Base-by-base conservation (phyloP, 2,113 vertebrate genomes). In the Gnathonemus echidnorhynchus region DNA sequence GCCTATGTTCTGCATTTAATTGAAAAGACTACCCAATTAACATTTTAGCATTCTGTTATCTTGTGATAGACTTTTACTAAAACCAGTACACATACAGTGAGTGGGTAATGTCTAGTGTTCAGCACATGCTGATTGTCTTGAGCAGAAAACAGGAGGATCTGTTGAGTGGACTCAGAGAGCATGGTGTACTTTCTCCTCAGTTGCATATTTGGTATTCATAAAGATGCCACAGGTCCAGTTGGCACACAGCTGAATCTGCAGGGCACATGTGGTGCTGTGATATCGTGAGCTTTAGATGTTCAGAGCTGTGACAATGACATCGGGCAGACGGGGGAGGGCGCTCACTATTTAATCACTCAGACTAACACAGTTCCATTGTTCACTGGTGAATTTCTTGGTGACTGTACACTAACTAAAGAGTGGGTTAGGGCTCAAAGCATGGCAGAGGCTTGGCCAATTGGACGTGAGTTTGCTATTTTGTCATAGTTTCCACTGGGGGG, bases 401-500 rank as follows among this genome's bases (percentile, higher is more conserved):
- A 35, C 88, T 84, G 70, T 10, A 89, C 70, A 83, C 5, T 89
- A 84, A 84, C 74, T 35, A 53, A 50, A 88, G 62, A 17, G 21
- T 24, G 24, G 21, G 39, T 39, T 21, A 4, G 10, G 31, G n/a
- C 35, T 62, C 35, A 45, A 27, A 35, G 42, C 56, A 70, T 46
- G 42, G 19, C 27, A 88, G 19, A 15, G 24, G 8, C 88, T 24
- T 31, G 13, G 27, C 19, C 31, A 24, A 13, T 21, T 11, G 13
- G 17, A n/a, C 3, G 1, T 5, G 19, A 21, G 21, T 39, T 19
- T 46, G 46, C 45, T 74, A 19, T 10, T 39, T 27, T 80, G 88
- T 89, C 46, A 74, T 15, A 50, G 84, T 86, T 86, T 86, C 84
- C 84, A 86, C 27, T 86, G 84, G 46, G 46, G 48, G 45, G n/a